phyloP scores from a whole-genome alignment of 2,113 vertebrate genomes.

The Apus apus region DNA sequence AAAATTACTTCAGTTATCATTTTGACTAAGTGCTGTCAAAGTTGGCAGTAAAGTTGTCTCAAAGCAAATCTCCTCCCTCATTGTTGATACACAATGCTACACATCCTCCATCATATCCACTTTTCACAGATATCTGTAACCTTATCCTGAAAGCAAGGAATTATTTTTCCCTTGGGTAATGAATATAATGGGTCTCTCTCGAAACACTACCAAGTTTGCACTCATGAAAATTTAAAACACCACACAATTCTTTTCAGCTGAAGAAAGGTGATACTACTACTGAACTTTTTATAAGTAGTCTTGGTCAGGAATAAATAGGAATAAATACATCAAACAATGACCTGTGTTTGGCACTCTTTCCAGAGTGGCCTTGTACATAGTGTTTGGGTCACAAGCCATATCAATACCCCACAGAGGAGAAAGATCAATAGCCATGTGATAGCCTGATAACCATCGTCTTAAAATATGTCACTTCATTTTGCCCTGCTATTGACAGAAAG shows the following conservation, averaged over 20 bases:
- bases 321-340: neutral
- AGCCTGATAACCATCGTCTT: neutral
- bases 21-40: neutral
- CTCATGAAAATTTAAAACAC: neutral
- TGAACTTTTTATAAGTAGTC: neutral
- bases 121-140: neutral
- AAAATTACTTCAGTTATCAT: neutral
- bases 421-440: neutral
- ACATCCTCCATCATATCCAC: neutral
- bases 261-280: neutral
- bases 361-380: neutral
- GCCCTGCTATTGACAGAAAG: neutral
- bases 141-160: neutral
- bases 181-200: neutral
- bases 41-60: neutral
- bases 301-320: neutral
- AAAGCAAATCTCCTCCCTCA: neutral
- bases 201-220: neutral
- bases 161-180: neutral
- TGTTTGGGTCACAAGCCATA: neutral
- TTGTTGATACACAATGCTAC: neutral
- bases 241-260: neutral
- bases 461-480: neutral
- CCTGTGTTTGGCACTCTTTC: neutral
- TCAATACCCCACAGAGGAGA: neutral